A percentile compares a stretch with the other conserved stretches of the same genome.
These are phyloP conservation scores for Proteles cristata DNA, from an alignment of 2,113 vertebrate genomes.

Conservation along the genomic window DNA sequence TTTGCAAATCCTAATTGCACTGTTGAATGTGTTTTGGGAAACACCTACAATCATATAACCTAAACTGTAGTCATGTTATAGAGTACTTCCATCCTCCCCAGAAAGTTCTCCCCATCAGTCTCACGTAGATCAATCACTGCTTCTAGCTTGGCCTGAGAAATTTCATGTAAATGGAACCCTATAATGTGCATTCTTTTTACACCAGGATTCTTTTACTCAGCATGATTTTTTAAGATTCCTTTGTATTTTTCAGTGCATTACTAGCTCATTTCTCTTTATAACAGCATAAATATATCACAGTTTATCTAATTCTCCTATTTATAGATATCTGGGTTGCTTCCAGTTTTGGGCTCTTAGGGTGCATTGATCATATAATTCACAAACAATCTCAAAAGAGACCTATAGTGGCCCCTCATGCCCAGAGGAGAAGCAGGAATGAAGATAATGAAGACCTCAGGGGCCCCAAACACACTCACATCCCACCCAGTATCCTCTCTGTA, in stretches of 20 bases:
- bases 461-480: not conserved
- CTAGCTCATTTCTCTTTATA: not conserved
- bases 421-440: not conserved
- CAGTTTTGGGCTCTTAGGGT: not conserved
- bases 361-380: not conserved
- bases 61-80: not conserved
- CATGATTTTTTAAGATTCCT: not conserved
- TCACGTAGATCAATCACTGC: not conserved
- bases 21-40: not conserved
- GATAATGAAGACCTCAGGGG: not conserved
- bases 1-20: not conserved
- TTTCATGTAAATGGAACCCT: not conserved
- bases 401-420: not conserved
- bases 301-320: not conserved
- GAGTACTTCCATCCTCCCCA: not conserved
- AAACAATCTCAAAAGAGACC: not conserved
- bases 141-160: not conserved
- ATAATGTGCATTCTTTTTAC: not conserved
- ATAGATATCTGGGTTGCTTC: not conserved
- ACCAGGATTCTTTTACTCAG: not conserved
- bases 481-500: not conserved
- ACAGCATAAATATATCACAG: not conserved
- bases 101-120: not conserved
- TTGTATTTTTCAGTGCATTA: not conserved
- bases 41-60: not conserved